These are phyloP conservation scores for Lytechinus pictus DNA, from an alignment of 35 echinoderm and acorn worm species.

Conservation along the genomic window DNA sequence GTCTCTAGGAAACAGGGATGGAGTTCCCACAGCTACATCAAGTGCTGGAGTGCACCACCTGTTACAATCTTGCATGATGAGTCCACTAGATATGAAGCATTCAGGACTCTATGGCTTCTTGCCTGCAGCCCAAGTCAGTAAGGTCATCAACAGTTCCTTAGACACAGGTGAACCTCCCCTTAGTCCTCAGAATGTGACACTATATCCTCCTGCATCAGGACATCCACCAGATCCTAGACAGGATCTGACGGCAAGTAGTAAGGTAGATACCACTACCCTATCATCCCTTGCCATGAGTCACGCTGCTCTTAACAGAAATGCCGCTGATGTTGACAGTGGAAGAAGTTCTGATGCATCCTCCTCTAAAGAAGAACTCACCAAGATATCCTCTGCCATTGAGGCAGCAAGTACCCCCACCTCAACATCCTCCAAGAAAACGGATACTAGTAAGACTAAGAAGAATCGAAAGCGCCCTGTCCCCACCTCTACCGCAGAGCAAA, in stretches of 20 bases:
- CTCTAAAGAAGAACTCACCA: slow-evolving; percentile 21
- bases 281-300: background rate
- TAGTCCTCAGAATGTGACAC: slow-evolving; percentile 83
- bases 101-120: slow-evolving; percentile 58
- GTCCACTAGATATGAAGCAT: slow-evolving; percentile 78
- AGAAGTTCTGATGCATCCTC: background rate
- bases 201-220: slow-evolving; percentile 62
- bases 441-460: slow-evolving; percentile 35
- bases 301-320: background rate
- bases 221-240: slow-evolving; percentile 25
- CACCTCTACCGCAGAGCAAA: background rate
- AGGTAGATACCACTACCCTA: background rate
- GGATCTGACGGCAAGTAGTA: background rate
- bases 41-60: slow-evolving; percentile 20
- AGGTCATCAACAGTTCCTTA: slow-evolving; percentile 49
- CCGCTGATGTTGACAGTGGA: background rate
- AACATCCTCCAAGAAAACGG: slow-evolving; percentile 42
- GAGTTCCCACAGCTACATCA: background rate
- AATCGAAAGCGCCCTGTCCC: slow-evolving; percentile 46
- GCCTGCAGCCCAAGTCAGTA: slow-evolving; percentile 54
- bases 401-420: background rate
- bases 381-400: background rate
- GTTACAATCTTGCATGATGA: slow-evolving; percentile 57
- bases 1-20: background rate
- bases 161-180: slow-evolving; percentile 65